phyloP scores from a whole-genome alignment of 2,888 invertebrate species.

The Aphodius granarius region DNA sequence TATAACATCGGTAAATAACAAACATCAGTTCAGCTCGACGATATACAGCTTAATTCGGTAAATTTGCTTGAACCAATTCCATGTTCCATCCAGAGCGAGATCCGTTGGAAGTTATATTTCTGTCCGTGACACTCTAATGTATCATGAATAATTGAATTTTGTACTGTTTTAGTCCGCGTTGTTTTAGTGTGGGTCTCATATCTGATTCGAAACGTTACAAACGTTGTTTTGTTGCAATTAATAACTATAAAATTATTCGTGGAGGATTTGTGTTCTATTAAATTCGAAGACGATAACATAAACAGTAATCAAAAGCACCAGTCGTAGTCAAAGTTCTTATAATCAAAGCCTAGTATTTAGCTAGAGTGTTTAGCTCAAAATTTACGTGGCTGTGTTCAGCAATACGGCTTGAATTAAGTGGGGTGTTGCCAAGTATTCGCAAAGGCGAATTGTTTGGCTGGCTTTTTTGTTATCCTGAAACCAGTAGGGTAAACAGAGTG shows the following conservation, averaged over 20 bases:
- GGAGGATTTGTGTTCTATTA: too few species aligned
- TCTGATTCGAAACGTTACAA: background rate
- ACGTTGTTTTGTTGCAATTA: background rate
- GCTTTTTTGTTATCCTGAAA: background rate
- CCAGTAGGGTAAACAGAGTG: slow-evolving; percentile 26
- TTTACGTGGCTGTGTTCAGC: background rate
- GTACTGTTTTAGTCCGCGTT: background rate
- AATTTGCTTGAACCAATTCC: background rate
- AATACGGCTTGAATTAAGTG: background rate
- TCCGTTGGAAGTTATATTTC: background rate
- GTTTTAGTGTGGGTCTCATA: background rate
- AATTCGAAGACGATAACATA: too few species aligned
- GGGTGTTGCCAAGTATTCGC: background rate
- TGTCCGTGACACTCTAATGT: background rate
- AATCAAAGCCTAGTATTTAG: background rate
- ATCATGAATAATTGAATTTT: background rate
- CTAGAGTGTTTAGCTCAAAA: background rate
- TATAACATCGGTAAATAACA: too few species aligned
- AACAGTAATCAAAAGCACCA: background rate
- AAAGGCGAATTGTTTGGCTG: background rate
- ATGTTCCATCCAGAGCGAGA: background rate
- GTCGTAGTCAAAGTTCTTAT: background rate
- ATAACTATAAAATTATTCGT: too few species aligned
- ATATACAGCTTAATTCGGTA: background rate
- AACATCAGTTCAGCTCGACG: too few species aligned